Base-by-base conservation (phyloP, 2,888 invertebrate genomes). In the Drosophila melanosoma region DNA sequence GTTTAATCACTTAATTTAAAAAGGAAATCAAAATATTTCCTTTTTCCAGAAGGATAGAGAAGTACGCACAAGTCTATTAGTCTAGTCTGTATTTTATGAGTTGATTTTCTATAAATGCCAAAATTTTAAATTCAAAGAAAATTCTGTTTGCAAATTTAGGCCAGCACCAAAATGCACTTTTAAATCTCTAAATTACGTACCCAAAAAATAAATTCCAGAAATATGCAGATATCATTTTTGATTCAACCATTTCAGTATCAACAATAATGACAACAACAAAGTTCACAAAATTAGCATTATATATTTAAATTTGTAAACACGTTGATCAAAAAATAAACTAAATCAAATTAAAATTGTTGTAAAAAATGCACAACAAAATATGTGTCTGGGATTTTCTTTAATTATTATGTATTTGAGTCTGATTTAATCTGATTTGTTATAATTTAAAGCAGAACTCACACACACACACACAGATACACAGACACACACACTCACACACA, bases 161-260 rank as follows among this genome's bases (percentile, higher is more conserved):
- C n/a, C 5, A 15, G 23, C 23, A 45, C 8, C 15, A 8, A 23
- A 23, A 45, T 45, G 15, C 15, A 8, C 1, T 45, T 15, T 45
- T 3, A 45, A 23, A 1, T 45, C 3, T 23, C 2, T 0, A 45
- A 23, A 1, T 17, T 74, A 74, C 74, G 11, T 69, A 74, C 74
- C 69, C 36, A 63, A 36, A 42, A 74, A 45, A 20, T 40, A 74
- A 40, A n/a, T 40, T 58, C 62, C 74, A 48, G 59, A 63, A 74
- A 76, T 70, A 54, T 70, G 71, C 53, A 60, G 65, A n/a, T 48
- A 65, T 59, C 74, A 74, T 74, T 64, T 59, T 62, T 63, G 70
- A 32, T 48, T 52, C 48, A 56, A 33, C 12, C 26, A 63, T 15
- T 63, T 60, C 20, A 7, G 3, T 23, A 45, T 15, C 23, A 63